Evolutionary conservation across 1,140 invertebrate species (phyloP), one percentile per base, ranked within the genome.

Genomic region (Tetragnatha versicolor): DNA sequence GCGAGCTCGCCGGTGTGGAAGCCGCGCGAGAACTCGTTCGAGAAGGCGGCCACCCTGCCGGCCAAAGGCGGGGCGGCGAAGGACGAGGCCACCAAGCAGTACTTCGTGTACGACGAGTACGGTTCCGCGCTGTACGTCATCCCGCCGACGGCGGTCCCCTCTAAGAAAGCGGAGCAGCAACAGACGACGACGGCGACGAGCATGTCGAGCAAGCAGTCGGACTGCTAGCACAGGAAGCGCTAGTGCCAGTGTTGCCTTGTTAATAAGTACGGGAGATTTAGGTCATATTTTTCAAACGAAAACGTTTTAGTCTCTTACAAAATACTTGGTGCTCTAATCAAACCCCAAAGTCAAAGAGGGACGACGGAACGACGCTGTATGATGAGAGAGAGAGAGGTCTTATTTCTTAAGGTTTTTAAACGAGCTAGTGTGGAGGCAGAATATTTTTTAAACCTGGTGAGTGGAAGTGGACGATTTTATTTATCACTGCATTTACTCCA

Each of bases 1-100:
- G 88, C 91, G 91, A 92, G 92, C 86, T 94, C 93, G 85, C 93
- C 93, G 85, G 91, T 95, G 86, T 95, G 93, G 93, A 95, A 95
- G 91, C 93, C 92, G 88, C 89, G 93, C 88, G 92, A 93, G 87
- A 89, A 80, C 75, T 86, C 82, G 9, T 84, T 82, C 51, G 81
- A 79, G 25, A 81, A 80, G 27, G 81, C 20, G 42, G 42, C 76
- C 20, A 79, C 73, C 14, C 65, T 81, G 51, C 81, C 61, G 6
- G 79, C 68, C 53, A 47, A 29, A 7, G 55, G 65, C 49, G 81
- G 80, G 49, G 80, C 49, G 60, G 61, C 81, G 42, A 72, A 80
- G 27, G 60, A 60, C 42, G 81, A 79, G 45, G 53, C 47, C 68
- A 75, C 66, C 49, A 80, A 83, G 65, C 83, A 83, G 53, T 83